Conservation (phyloP, 2,888 invertebrate species). For the Platycnemis pennipes region DNA sequence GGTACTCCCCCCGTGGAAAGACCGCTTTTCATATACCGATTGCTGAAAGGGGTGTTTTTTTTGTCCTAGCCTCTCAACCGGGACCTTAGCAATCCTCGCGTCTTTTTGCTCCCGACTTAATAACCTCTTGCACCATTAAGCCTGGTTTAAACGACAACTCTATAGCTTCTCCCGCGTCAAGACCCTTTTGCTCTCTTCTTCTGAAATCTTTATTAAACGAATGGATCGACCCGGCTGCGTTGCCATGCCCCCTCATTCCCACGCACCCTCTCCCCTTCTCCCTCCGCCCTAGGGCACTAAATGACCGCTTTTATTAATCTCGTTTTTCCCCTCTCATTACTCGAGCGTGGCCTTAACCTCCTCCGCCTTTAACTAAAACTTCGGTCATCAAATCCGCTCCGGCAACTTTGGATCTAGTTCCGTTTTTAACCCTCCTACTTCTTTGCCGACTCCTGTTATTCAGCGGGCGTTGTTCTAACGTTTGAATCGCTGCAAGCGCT, state of each 20-base stretch:
- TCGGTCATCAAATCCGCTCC: not conserved
- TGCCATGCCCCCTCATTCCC: not conserved
- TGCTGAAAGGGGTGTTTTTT: not conserved
- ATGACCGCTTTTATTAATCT: conserved; percentile 36
- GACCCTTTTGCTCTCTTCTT: not conserved
- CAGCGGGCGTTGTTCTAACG: not conserved
- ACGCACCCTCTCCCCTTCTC: not conserved
- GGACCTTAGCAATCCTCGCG: not conserved
- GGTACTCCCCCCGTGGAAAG: not conserved
- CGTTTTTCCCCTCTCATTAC: conserved; percentile 16
- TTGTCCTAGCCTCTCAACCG: not conserved
- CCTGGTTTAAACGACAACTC: conserved; percentile 15
- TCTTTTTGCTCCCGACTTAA: not conserved
- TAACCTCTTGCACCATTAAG: conserved; percentile 27
- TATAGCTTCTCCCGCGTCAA: not conserved
- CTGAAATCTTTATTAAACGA: conserved; percentile 29
- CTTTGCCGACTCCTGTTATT: not conserved
- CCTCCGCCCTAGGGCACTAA: not conserved
- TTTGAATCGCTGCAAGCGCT: not conserved
- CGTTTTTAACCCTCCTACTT: not conserved
- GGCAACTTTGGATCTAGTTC: not conserved
- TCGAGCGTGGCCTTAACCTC: not conserved
- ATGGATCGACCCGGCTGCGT: not conserved
- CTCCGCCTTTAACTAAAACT: not conserved
- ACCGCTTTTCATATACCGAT: not conserved